phyloP scores from a whole-genome alignment of 1,140 invertebrate genomes.

The Papilio polytes region DNA sequence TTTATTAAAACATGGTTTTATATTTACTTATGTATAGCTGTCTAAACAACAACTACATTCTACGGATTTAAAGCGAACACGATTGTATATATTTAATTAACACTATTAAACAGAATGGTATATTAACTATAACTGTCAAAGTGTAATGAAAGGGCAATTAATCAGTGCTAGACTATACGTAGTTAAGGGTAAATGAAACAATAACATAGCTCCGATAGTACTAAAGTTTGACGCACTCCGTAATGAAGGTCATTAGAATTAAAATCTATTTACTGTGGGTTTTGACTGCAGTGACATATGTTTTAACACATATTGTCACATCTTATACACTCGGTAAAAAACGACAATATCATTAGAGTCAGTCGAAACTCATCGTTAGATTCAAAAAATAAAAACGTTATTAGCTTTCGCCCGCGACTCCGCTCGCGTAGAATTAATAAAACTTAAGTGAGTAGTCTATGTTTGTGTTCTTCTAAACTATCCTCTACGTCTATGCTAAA shows the following conservation, averaged over 20 bases:
- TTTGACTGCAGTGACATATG: too few relatives aligned
- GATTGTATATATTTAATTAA: constrained; percentile 5
- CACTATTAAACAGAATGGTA: not conserved
- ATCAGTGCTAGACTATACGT: not conserved
- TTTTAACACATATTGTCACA: too few relatives aligned
- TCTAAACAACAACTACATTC: not conserved
- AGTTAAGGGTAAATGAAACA: not conserved
- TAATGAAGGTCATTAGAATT: not conserved
- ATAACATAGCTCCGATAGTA: not conserved
- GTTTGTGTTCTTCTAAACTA: too few relatives aligned
- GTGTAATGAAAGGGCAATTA: not conserved
- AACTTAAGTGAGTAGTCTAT: too few relatives aligned
- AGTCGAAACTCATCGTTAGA: too few relatives aligned
- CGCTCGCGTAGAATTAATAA: too few relatives aligned
- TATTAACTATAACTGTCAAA: not conserved
- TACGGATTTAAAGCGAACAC: not conserved
- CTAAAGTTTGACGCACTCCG: not conserved
- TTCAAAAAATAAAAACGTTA: too few relatives aligned
- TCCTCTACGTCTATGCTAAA: too few relatives aligned
- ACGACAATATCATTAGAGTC: too few relatives aligned
- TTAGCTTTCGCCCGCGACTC: too few relatives aligned
- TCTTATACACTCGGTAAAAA: too few relatives aligned
- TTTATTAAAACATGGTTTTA: not conserved
- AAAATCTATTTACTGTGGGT: not conserved
- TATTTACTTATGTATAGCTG: not conserved